Evolutionary conservation across 1,140 invertebrate genomes (phyloP).

Genomic region (Drosophila pectinifera): DNA sequence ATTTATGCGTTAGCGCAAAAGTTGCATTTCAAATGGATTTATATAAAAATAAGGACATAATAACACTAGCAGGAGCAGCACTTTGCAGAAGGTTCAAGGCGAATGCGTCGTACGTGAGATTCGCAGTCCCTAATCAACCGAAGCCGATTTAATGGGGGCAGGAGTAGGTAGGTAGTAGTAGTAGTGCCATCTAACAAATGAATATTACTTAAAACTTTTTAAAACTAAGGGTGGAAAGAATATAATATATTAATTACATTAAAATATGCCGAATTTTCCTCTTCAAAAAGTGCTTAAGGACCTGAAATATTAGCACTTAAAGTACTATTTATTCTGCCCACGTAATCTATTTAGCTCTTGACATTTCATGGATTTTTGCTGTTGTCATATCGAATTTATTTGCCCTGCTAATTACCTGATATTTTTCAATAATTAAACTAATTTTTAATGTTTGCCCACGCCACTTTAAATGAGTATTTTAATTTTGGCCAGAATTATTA

Average conservation of each 20-base stretch:
- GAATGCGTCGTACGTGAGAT: constrained; percentile 16
- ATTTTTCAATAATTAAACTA: constrained; percentile 1
- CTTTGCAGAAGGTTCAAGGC: constrained; percentile 18
- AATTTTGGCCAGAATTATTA: constrained; percentile 40
- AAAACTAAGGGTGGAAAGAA: too few species aligned
- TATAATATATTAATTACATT: not conserved
- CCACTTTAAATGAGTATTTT: constrained; percentile 30
- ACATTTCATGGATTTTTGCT: not conserved
- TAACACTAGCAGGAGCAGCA: constrained; percentile 16
- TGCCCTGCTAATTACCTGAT: constrained; percentile 26
- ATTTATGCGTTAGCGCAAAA: constrained; percentile 79
- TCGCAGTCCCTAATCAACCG: constrained; percentile 22
- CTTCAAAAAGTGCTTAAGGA: too few species aligned
- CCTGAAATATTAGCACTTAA: not conserved
- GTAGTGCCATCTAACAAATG: too few species aligned
- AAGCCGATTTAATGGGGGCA: not conserved
- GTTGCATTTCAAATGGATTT: constrained; percentile 77
- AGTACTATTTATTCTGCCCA: not conserved
- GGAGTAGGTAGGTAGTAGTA: too few species aligned
- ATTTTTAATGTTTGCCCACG: not conserved
- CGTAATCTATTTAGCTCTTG: not conserved
- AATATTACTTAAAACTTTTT: too few species aligned
- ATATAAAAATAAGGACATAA: constrained; percentile 51
- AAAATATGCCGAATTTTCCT: too few species aligned
- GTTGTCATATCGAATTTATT: constrained; percentile 3